Evolutionary conservation across 2,113 vertebrate species (phyloP), one percentile per base, ranked within the genome.

Genomic region (Melanotaenia duboulayi): DNA sequence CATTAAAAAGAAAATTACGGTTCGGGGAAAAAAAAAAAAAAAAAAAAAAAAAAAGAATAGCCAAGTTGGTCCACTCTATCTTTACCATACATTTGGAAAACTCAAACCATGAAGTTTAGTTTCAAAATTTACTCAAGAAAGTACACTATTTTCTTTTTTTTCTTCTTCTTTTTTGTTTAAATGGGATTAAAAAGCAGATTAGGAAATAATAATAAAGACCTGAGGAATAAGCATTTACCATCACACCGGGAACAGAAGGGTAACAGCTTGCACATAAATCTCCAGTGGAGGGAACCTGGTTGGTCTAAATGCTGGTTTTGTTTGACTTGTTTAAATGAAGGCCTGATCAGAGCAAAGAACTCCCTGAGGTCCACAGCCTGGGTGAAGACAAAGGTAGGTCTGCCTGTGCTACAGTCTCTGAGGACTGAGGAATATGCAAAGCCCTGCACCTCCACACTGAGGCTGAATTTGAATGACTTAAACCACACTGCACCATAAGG

Each of bases 221-320:
- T n/a, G 49, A 73, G 51, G 66, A 69, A 44, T 83, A 81, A 82
- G 28, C 57, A 71, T 79, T 83, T 51, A 62, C 54, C 71, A 65
- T 67, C 22, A 0, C 44, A 78, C 5, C 50, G 52, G 71, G 35
- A 90, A 76, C 91, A 92, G 86, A 90, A 90, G 90, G 94, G 90
- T 89, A 94, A 95, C 96, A 97, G 96, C 94, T 96, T 96, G 95
- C 90, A 91, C 80, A 85, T 93, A 95, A 96, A 95, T 95, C 95
- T 95, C 87, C 91, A 94, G 93, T 91, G 84, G 83, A 94, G 92
- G 92, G 82, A 95, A 94, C 78, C 82, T 91, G 94, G 83, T 92
- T 94, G 94, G 93, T 94, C 94, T 96, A 96, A 96, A 96, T 95
- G 95, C 95, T 81, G 82, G 77, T 90, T 84, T 91, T 91, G 96